Percentiles rank a stretch among this genome's conserved stretches.
Evolutionary conservation across 2,888 invertebrate species (phyloP).

Genomic region (Epistrophe eligans): DNA sequence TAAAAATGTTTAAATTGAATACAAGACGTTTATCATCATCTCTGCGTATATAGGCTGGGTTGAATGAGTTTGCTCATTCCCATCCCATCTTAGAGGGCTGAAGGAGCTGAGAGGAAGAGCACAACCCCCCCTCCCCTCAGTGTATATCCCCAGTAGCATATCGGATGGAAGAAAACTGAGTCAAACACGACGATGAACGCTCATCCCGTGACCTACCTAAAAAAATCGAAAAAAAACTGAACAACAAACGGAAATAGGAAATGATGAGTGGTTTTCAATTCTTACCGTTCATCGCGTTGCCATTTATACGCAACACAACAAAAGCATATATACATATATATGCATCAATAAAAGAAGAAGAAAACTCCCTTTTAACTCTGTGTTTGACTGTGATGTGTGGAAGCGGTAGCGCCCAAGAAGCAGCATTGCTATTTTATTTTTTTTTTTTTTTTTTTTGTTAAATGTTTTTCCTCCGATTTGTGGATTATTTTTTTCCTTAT

Average conservation of each 20-base stretch:
- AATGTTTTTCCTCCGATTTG: slow-evolving; percentile 7
- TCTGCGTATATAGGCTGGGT: too few species aligned
- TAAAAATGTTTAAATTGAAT: neutral
- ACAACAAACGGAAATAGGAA: slow-evolving; percentile 74
- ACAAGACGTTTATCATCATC: slow-evolving; percentile 4
- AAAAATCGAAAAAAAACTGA: slow-evolving; percentile 21
- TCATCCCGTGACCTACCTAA: slow-evolving; percentile 16
- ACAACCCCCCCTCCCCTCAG: neutral
- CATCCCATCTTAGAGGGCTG: too few species aligned
- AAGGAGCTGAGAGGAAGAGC: neutral
- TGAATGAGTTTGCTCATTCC: neutral
- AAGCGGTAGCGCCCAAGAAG: slow-evolving; percentile 27
- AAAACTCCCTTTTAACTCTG: slow-evolving; percentile 51
- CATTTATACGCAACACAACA: slow-evolving; percentile 58
- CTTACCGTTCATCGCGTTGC: slow-evolving; percentile 74
- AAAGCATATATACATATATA: neutral
- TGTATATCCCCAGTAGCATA: neutral
- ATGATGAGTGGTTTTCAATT: slow-evolving; percentile 72
- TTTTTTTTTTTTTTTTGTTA: slow-evolving; percentile 30
- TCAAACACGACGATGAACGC: neutral
- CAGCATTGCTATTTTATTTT: slow-evolving; percentile 55
- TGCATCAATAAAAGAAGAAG: slow-evolving; percentile 8
- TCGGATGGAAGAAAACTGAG: neutral
- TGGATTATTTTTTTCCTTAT: slow-evolving; percentile 2
- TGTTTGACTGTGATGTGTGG: neutral